phyloP scores from a whole-genome alignment of 2,113 vertebrate species.

The Amphiprion ocellaris region DNA sequence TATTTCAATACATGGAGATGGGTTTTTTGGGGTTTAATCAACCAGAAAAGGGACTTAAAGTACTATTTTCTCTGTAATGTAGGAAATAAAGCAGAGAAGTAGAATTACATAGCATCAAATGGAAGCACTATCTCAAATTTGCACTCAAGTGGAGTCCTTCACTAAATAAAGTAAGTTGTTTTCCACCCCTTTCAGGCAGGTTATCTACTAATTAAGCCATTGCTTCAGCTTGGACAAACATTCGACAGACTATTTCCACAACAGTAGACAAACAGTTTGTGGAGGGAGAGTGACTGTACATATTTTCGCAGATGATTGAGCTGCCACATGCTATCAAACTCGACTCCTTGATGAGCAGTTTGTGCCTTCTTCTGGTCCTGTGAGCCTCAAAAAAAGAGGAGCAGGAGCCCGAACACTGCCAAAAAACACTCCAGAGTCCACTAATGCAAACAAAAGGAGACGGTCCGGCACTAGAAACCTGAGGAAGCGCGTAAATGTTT shows the following conservation, averaged over 20 bases:
- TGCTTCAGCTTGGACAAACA: conserved; percentile 16
- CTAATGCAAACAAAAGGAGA: conserved; percentile 59
- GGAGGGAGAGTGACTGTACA: not conserved
- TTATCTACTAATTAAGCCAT: not conserved
- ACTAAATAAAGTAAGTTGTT: no score
- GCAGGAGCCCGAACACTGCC: conserved; percentile 29
- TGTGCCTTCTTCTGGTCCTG: conserved; percentile 13
- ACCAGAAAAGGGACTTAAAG: no score
- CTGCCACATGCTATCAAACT: conserved; percentile 27
- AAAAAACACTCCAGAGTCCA: conserved; percentile 47
- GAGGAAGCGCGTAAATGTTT: conserved; percentile 70
- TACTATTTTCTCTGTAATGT: no score
- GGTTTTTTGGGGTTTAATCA: no score
- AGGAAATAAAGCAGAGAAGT: no score
- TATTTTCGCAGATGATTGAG: conserved; percentile 34
- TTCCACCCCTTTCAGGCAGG: not conserved
- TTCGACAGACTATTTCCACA: conserved; percentile 5
- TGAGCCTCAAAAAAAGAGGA: conserved; percentile 40
- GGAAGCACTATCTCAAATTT: no score
- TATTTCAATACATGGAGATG: no score
- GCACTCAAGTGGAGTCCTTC: no score
- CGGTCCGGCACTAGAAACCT: conserved; percentile 28
- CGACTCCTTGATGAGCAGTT: conserved; percentile 23
- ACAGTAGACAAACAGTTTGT: not conserved
- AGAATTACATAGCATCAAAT: no score